These are phyloP conservation scores for Furcifer pardalis DNA, from an alignment of 2,797 vertebrate species.

Conservation along the genomic window DNA sequence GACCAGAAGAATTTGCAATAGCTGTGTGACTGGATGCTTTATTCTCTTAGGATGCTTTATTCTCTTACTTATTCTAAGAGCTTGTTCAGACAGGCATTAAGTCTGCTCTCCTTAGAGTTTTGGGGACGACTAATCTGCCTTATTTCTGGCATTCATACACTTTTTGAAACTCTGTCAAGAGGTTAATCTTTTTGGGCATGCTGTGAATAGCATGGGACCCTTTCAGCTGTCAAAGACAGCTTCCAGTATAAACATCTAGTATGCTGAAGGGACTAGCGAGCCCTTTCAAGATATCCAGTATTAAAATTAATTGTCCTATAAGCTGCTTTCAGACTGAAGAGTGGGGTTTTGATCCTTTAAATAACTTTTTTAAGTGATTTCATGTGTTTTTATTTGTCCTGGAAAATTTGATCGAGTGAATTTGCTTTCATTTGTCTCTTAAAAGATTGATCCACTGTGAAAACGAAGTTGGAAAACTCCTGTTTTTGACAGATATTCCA, in stretches of 20 bases:
- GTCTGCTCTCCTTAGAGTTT: too few species aligned
- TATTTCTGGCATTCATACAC: too few species aligned
- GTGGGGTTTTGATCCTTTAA: not conserved
- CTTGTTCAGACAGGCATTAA: too few species aligned
- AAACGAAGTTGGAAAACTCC: constrained; percentile 86
- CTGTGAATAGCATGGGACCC: not conserved
- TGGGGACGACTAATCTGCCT: too few species aligned
- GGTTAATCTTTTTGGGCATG: not conserved
- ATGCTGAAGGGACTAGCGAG: too few species aligned
- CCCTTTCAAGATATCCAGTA: too few species aligned
- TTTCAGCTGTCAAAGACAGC: too few species aligned
- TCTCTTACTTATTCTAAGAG: not conserved
- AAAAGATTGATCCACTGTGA: constrained; percentile 92
- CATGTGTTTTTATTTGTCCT: not conserved
- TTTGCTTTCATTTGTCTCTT: constrained; percentile 53
- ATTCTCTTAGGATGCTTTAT: too few species aligned
- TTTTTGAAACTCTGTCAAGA: too few species aligned
- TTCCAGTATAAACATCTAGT: too few species aligned
- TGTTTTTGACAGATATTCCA: constrained; percentile 93
- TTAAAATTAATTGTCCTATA: not conserved
- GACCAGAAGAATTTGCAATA: not conserved
- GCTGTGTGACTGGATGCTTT: not conserved
- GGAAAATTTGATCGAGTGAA: constrained; percentile 6
- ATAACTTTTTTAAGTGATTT: not conserved
- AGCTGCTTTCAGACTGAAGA: not conserved